Conservation (phyloP, 2,888 invertebrate genomes). For the Lomographa bimaculata region DNA sequence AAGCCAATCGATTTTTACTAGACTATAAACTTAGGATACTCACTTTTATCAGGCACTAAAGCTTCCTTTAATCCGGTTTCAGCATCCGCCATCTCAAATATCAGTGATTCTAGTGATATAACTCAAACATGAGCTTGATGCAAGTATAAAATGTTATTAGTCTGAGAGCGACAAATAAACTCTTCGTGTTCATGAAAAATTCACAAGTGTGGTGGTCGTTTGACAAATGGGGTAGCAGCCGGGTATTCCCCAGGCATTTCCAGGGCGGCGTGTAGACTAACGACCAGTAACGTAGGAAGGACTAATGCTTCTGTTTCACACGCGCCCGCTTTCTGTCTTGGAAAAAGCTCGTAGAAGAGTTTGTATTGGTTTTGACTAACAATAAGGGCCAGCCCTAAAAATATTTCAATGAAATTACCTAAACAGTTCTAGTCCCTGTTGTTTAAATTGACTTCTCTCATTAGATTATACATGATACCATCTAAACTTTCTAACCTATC, state of each 20-base stretch:
- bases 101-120: too few relatives aligned
- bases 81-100: too few relatives aligned
- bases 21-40: too few relatives aligned
- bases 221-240: constrained; percentile 54
- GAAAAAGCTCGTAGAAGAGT: neutral
- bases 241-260: constrained; percentile 45
- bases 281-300: constrained; percentile 46
- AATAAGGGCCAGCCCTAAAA: too few relatives aligned
- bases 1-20: constrained; percentile 1
- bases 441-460: too few relatives aligned
- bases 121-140: neutral
- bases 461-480: too few relatives aligned
- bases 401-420: too few relatives aligned
- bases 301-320: constrained; percentile 41
- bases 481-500: too few relatives aligned
- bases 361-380: too few relatives aligned
- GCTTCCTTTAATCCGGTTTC: too few relatives aligned
- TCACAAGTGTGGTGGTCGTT: constrained; percentile 45
- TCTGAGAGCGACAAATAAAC: constrained; percentile 18
- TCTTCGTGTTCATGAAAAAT: constrained; percentile 50
- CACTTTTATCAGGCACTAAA: too few relatives aligned
- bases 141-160: constrained; percentile 13
- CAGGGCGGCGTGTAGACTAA: constrained; percentile 42
- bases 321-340: neutral
- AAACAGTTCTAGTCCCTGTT: too few relatives aligned